Base-by-base conservation (phyloP, 2,797 vertebrate genomes). In the Cirrhinus molitorella region DNA sequence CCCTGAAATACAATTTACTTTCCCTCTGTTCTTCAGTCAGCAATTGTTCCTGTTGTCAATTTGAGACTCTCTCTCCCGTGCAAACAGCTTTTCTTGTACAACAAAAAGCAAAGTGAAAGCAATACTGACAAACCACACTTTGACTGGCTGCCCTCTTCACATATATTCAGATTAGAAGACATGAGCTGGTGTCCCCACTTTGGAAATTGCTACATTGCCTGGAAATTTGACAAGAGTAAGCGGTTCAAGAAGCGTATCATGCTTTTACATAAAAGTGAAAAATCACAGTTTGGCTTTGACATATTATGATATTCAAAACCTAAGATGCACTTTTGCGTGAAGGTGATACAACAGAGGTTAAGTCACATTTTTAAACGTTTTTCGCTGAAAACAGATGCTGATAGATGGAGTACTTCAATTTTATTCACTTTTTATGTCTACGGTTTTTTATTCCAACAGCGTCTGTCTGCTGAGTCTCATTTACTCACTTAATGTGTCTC, bases 11-110 rank as follows among this genome's bases (percentile, higher is more conserved):
- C 71, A 66, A 75, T 82, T 82, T 82, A 53, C 61, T 75, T 75
- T 82, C 16, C 28, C 71, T 82, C 71, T 82, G 47, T 75, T 74
- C 80, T 55, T 74, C 61, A 74, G 71, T 75, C 59, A 75, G 80
- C 80, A 75, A 51, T 66, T 75, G 81, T 75, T 83, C 61, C 71
- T 66, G 34, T 75, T 83, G 80, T 75, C 80, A 75, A 45, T 55
- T 75, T 55, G 12, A 75, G 71, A 21, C 34, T 65, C 59, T 67
- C 37, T 68, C 71, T 57, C 71, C 12, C 8, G 7, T 82, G 47
- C 34, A 51, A 82, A 75, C 14, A 51, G 61, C 47, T 75, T 82
- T 82, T 82, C 59, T 45, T 74, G 34, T 53, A 55, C 61, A 55
- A 25, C 43, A 75, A 66, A 75, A 82, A 75, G 28, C 34, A 23